Base-by-base conservation (phyloP, 1,140 invertebrate genomes). In the Drosophila auraria region DNA sequence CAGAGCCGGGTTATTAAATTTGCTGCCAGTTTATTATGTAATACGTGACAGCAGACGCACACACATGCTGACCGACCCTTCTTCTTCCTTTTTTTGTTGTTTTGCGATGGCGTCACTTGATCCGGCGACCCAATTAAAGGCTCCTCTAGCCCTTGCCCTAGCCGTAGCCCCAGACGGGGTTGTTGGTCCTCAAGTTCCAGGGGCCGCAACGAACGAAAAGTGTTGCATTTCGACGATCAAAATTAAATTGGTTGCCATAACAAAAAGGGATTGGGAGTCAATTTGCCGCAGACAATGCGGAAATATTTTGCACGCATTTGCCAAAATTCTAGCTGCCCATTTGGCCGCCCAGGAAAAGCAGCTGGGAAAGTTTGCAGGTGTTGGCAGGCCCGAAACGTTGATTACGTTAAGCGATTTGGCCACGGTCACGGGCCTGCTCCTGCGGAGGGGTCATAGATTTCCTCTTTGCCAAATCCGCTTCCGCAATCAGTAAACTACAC, bases 401-500 rank as follows among this genome's bases (percentile, higher is more conserved):
- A 87, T 87, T 89, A 87, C 83, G 83, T 74, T 87, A 87, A 87
- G 84, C 83, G 83, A 83, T 87, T 87, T 87, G 79, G 83, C 65
- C 69, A 72, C 45, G 38, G 77, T 76, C 61, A 66, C 47, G 47
- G 44, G 65, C 60, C 9, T 25, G 47, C 33, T 40, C 0, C 65
- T 56, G 40, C 42, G 49, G 30, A 57, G 60, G 65, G 47, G 64
- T 56, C 68, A 45, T 89, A 82, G 74, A 81, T 89, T 84, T 90
- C 63, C 81, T 84, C 78, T 76, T 79, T 80, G 83, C 86, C 84
- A 90, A 89, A 89, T 89, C 84, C 86, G 84, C 84, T 89, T 89
- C 84, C 84, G 84, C 84, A 89, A 89, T 89, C 84, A 89, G 86
- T 90, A 89, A 89, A 90, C 84, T 84, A 82, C 86, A 89, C 78